Evolutionary conservation across 2,113 vertebrate genomes (phyloP).

Genomic region (Ammodramus savannarum): DNA sequence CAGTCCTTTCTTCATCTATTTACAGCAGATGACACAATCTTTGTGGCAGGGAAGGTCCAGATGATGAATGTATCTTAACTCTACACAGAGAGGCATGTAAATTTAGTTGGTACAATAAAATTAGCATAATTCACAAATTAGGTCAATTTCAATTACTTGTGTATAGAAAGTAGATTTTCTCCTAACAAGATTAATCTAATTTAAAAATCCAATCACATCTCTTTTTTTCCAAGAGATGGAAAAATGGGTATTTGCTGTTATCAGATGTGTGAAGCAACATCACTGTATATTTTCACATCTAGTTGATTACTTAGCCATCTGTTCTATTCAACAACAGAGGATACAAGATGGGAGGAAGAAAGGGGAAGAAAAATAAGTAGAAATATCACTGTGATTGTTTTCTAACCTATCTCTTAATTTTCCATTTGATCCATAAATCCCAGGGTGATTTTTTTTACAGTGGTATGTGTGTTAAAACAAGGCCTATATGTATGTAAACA

Average conservation of each 20-base stretch:
- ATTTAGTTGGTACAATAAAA: not conserved
- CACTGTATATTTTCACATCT: conserved; percentile 42
- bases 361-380: not conserved
- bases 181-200: not conserved
- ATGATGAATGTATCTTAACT: not conserved
- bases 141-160: not conserved
- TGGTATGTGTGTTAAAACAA: not conserved
- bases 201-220: not conserved
- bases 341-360: not conserved
- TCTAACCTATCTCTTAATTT: conserved; percentile 19
- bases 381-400: not conserved
- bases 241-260: not conserved
- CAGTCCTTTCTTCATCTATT: not conserved
- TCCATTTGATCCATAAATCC: not conserved
- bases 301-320: conserved; percentile 53
- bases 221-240: not conserved
- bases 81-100: not conserved
- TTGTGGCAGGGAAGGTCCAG: not conserved
- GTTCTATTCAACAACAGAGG: conserved; percentile 2
- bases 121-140: not conserved
- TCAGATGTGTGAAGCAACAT: conserved; percentile 50
- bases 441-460: not conserved
- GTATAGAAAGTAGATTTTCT: not conserved
- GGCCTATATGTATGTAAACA: not conserved
- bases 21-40: not conserved